A percentile compares a stretch with the other conserved stretches of the same genome.
These are phyloP conservation scores for Myotis myotis DNA, from an alignment of 2,797 vertebrate genomes.

Conservation along the genomic window DNA sequence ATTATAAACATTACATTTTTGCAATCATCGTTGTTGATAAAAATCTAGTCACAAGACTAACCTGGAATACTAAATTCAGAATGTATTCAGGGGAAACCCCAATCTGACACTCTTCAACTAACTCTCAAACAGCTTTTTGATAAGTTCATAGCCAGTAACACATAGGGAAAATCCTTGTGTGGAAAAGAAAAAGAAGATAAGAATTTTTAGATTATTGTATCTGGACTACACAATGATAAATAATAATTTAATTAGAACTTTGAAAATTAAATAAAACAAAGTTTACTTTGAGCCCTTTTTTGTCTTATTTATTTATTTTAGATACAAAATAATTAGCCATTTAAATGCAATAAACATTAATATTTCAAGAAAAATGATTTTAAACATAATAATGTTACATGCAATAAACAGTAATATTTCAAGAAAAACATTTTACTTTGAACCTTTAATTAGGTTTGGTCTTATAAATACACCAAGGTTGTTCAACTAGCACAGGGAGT, in stretches of 20 bases:
- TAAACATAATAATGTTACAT: no score
- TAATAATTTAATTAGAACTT: not conserved
- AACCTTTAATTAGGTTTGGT: not conserved
- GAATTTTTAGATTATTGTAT: not conserved
- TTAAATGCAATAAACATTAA: no score
- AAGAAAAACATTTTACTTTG: not conserved
- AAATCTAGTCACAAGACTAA: not conserved
- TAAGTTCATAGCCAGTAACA: not conserved
- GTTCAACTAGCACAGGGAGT: not conserved
- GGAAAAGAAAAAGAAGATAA: not conserved
- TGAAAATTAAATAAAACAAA: conserved; percentile 8
- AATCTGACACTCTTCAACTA: no score
- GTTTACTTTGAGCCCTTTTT: not conserved
- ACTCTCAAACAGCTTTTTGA: not conserved
- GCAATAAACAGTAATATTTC: no score
- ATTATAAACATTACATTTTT: not conserved
- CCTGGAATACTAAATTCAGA: not conserved
- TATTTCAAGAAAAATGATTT: no score
- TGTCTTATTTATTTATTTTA: not conserved
- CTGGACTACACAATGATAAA: not conserved
- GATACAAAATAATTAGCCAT: no score
- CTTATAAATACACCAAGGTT: not conserved
- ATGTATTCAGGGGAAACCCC: not conserved
- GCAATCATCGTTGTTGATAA: not conserved
- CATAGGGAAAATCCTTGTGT: not conserved